Evolutionary conservation across 2,113 vertebrate genomes (phyloP), one percentile per base, ranked within the genome.

Genomic region (Brachypodius melanocephalos): DNA sequence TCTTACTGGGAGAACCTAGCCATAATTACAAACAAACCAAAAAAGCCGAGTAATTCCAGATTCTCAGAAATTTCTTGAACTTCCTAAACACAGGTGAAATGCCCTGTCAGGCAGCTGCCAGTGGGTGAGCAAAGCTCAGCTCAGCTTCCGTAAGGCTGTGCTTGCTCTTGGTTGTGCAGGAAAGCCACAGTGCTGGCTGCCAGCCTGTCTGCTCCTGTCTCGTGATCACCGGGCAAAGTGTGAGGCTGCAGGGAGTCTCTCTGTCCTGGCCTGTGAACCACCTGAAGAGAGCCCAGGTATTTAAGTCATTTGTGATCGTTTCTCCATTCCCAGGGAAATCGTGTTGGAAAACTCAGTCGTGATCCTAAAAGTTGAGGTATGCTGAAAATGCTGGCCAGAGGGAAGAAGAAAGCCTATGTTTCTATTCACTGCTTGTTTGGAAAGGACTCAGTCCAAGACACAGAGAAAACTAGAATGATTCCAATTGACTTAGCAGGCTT

Each of bases 371-470:
- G 80, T 38, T 75, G 76, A 97, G 57, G 61, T 81, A 90, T 55
- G 54, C 28, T 87, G 86, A 90, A 92, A 93, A 95, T 91, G 62
- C 91, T 91, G 86, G 80, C 80, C n/a, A 74, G 12, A 3, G 24
- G 38, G 75, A 78, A 65, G 48, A 75, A 89, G 49, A 92, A 90
- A 85, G 9, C 29, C 75, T 73, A 31, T 61, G 78, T 66, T 91
- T 90, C 66, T 88, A 8, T 62, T 74, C 82, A 38, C 46, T 55
- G 40, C 32, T 89, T 93, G 71, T 90, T 96, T 96, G 91, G 78
- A 90, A 85, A 90, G 78, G 92, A 76, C 32, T 91, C 4, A 0
- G 22, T 93, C 90, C 95, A 97, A 96, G 91, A 65, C 2, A 0
- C 28, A 73, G 54, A 76, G 58, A 91, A 95, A 83, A 83, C 49